Percentiles rank a stretch among this genome's conserved stretches.
Conservation (phyloP, 92 coral and sea anemone genomes). For the Anthopleura xanthogrammica region DNA sequence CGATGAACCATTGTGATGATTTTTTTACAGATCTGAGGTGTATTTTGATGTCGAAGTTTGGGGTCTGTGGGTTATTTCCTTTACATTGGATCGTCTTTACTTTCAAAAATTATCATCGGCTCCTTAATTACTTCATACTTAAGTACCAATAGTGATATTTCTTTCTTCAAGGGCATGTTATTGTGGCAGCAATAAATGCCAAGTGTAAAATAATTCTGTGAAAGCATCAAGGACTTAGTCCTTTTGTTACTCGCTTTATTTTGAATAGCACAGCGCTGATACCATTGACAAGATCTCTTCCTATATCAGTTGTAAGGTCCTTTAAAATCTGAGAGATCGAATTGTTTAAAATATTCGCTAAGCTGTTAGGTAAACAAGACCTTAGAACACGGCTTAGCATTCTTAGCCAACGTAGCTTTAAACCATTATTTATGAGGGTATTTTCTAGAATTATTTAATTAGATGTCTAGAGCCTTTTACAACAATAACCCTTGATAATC, state of each 20-base stretch:
- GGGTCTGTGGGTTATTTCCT: not conserved
- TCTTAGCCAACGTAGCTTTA: not conserved
- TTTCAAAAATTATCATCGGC: not conserved
- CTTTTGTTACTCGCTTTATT: not conserved
- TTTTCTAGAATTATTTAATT: not conserved
- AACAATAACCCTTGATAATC: not conserved
- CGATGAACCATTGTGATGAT: not conserved
- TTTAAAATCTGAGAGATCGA: not conserved
- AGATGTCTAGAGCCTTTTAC: not conserved
- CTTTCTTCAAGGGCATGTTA: not conserved
- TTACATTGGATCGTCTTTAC: not conserved
- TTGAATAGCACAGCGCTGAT: not conserved
- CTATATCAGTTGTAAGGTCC: not conserved
- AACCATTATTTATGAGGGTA: not conserved
- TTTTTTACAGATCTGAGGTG: not conserved
- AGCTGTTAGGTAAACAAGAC: slow-evolving; percentile 8
- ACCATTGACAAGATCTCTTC: not conserved
- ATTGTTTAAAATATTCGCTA: slow-evolving; percentile 9
- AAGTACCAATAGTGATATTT: not conserved
- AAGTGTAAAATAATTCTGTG: not conserved
- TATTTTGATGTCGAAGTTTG: not conserved
- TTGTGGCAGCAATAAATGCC: not conserved
- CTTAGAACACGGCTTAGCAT: not conserved
- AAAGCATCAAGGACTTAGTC: not conserved
- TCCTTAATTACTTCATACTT: not conserved